Evolutionary conservation across 2,888 invertebrate species (phyloP).

Genomic region (Eupithecia insigniata): DNA sequence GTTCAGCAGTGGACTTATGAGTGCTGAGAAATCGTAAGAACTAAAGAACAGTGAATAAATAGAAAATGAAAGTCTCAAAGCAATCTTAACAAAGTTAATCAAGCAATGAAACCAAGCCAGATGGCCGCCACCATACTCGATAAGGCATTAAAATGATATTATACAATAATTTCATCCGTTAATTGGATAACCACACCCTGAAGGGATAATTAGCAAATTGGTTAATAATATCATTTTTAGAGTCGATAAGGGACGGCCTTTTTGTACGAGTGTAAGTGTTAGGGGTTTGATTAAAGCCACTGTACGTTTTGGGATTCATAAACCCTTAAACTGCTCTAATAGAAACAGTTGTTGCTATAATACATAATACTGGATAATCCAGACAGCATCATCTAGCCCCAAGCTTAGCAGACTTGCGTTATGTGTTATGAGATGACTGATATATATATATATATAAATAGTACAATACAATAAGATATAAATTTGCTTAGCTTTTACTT

Average conservation of each 20-base stretch:
- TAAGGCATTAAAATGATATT: slow-evolving; percentile 64
- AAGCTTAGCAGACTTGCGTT: neutral
- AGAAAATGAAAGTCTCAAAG: slow-evolving; percentile 47
- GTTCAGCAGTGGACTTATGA: too few relatives aligned
- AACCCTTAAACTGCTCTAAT: too few relatives aligned
- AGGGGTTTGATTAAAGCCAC: neutral
- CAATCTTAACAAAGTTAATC: slow-evolving; percentile 63
- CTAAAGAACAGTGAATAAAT: slow-evolving; percentile 45
- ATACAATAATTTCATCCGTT: slow-evolving; percentile 77
- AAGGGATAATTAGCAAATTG: slow-evolving; percentile 75
- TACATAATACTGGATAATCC: neutral
- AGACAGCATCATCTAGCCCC: neutral
- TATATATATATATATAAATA: too few relatives aligned
- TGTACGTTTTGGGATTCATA: neutral
- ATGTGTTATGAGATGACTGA: too few relatives aligned
- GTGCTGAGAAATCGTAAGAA: slow-evolving; percentile 31
- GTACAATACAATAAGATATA: too few relatives aligned
- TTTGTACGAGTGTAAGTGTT: slow-evolving; percentile 20
- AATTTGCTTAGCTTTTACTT: too few relatives aligned
- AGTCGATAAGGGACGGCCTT: slow-evolving; percentile 43
- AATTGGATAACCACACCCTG: slow-evolving; percentile 61
- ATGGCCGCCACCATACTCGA: slow-evolving; percentile 63
- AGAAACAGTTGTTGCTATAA: too few relatives aligned
- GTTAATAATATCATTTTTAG: slow-evolving; percentile 57
- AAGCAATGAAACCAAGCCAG: slow-evolving; percentile 62